These are phyloP conservation scores for Luscinia luscinia DNA, from an alignment of 2,797 vertebrate species.

Conservation along the genomic window DNA sequence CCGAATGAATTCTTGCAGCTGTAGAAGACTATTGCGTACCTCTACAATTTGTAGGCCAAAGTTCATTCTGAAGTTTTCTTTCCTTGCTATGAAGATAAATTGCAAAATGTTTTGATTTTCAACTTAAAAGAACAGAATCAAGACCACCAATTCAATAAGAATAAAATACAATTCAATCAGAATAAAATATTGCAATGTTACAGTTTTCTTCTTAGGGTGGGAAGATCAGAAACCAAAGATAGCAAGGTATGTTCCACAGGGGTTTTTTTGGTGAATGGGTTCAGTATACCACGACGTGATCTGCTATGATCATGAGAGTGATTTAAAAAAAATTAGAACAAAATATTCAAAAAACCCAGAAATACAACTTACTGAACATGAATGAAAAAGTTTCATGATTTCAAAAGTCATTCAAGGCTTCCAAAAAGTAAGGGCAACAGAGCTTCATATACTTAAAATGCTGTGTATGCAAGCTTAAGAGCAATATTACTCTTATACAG, in stretches of 20 bases:
- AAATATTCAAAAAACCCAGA: rapidly evolving
- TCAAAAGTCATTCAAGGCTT: background rate
- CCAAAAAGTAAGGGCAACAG: background rate
- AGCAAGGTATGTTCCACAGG: background rate
- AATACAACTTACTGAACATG: background rate
- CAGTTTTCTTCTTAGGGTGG: background rate
- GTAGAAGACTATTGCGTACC: background rate
- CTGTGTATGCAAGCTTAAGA: background rate
- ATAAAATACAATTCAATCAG: background rate
- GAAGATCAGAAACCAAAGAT: background rate
- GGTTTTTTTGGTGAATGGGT: rapidly evolving
- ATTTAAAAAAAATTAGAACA: background rate
- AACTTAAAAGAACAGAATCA: background rate
- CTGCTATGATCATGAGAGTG: background rate
- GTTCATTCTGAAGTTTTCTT: background rate
- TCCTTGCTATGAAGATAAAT: rapidly evolving
- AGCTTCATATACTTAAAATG: background rate
- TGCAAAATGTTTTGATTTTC: rapidly evolving
- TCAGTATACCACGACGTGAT: background rate
- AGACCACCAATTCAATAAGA: background rate
- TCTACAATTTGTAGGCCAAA: background rate
- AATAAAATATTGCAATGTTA: background rate
- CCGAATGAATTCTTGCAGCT: background rate
- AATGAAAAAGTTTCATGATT: background rate
- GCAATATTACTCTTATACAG: background rate